A percentile compares a stretch with the other conserved stretches of the same genome.
phyloP scores from a whole-genome alignment of 2,888 invertebrate genomes.

The Amphimallon solstitiale region DNA sequence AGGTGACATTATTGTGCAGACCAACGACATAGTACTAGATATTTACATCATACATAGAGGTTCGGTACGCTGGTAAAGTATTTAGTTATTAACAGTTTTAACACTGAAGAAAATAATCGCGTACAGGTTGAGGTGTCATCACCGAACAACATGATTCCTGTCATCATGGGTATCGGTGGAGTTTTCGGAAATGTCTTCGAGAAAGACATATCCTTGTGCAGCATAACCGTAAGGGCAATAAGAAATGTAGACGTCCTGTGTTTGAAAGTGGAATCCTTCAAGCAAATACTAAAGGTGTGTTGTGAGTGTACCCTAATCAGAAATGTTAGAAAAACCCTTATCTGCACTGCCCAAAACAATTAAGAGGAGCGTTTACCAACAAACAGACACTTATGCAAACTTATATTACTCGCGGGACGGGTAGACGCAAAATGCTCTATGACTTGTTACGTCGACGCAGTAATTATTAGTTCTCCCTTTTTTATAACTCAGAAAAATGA shows the following conservation, averaged over 20 bases:
- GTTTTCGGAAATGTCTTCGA: conserved; percentile 68
- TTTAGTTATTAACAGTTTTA: background rate
- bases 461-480: no score
- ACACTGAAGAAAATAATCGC: background rate
- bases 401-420: no score
- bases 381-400: no score
- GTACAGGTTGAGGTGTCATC: conserved; percentile 64
- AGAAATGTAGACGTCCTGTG: conserved; percentile 66
- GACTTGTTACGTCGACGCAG: no score
- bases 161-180: conserved; percentile 67
- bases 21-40: conserved; percentile 64
- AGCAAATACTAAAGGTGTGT: conserved; percentile 63
- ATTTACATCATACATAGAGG: conserved; percentile 67
- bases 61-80: conserved; percentile 58
- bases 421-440: no score
- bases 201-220: conserved; percentile 61
- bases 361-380: no score
- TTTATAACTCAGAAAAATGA: no score
- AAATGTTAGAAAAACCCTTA: no score
- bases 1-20: conserved; percentile 65
- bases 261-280: conserved; percentile 65
- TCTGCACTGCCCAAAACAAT: no score
- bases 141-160: conserved; percentile 66
- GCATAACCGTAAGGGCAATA: conserved; percentile 64
- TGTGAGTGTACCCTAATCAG: no score